phyloP scores from a whole-genome alignment of 2,113 vertebrate species.

The Genyomyrus donnyi region DNA sequence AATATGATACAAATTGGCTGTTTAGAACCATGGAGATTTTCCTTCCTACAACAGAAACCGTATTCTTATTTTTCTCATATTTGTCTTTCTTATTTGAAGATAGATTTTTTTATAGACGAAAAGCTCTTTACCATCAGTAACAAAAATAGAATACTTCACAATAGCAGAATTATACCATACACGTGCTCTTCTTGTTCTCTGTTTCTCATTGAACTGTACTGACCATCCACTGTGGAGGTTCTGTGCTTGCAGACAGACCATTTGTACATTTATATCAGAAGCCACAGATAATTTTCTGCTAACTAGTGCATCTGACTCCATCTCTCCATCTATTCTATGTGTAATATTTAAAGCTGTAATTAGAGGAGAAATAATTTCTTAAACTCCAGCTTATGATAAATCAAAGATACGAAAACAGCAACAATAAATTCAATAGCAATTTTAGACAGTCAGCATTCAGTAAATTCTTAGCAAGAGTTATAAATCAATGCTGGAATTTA shows the following conservation, averaged over 20 bases:
- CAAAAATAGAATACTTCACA: background rate
- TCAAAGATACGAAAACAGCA: background rate
- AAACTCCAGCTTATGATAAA: background rate
- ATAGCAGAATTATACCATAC: background rate
- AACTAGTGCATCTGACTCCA: background rate
- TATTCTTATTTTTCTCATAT: background rate
- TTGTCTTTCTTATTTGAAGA: background rate
- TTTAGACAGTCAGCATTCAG: background rate
- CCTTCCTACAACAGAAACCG: background rate
- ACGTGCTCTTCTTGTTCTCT: background rate
- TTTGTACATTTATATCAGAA: background rate
- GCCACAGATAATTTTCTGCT: background rate
- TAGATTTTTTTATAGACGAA: background rate
- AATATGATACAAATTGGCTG: background rate
- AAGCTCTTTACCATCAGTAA: background rate
- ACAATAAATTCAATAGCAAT: background rate
- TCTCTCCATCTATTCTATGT: background rate
- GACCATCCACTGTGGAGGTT: background rate
- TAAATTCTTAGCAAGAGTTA: background rate
- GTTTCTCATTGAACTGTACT: background rate
- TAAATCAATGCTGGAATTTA: background rate
- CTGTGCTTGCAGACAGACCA: background rate
- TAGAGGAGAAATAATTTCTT: background rate
- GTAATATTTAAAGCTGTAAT: background rate
- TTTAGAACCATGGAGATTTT: background rate